phyloP scores from a whole-genome alignment of 2,113 vertebrate species.

The Petrocephalus zakoni region DNA sequence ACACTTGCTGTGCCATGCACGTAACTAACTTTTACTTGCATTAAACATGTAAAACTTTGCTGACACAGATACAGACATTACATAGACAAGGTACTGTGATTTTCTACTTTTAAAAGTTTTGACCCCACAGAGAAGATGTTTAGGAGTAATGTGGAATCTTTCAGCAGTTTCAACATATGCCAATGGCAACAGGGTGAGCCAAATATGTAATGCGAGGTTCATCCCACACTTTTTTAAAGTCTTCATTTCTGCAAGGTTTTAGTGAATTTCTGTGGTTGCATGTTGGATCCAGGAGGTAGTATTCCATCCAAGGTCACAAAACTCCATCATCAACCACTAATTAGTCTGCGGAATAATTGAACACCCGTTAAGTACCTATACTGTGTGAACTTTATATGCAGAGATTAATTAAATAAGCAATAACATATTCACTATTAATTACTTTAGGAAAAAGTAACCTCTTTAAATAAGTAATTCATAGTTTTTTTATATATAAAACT shows the following conservation, averaged over 20 bases:
- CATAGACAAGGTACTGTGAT: not conserved
- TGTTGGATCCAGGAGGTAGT: not conserved
- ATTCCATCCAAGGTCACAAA: not conserved
- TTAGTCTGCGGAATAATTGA: not conserved
- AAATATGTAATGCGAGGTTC: not conserved
- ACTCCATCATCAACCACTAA: not conserved
- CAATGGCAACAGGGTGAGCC: not conserved
- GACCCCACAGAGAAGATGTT: not conserved
- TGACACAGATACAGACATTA: too few relatives aligned
- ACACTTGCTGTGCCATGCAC: too few relatives aligned
- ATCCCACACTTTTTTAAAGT: not conserved
- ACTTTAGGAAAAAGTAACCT: not conserved
- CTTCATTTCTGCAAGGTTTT: not conserved
- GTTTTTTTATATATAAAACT: not conserved
- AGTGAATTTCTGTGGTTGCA: not conserved
- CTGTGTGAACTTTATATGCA: not conserved
- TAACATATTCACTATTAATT: not conserved
- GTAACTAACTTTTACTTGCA: too few relatives aligned
- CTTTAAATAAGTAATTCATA: not conserved
- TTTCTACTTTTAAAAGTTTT: not conserved
- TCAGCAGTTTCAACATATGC: not conserved
- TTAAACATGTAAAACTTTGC: too few relatives aligned
- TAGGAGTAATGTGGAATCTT: not conserved
- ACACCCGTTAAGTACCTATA: not conserved
- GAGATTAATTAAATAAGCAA: not conserved